These are phyloP conservation scores for Varroa destructor DNA, from an alignment of 1,140 invertebrate species.

Conservation along the genomic window DNA sequence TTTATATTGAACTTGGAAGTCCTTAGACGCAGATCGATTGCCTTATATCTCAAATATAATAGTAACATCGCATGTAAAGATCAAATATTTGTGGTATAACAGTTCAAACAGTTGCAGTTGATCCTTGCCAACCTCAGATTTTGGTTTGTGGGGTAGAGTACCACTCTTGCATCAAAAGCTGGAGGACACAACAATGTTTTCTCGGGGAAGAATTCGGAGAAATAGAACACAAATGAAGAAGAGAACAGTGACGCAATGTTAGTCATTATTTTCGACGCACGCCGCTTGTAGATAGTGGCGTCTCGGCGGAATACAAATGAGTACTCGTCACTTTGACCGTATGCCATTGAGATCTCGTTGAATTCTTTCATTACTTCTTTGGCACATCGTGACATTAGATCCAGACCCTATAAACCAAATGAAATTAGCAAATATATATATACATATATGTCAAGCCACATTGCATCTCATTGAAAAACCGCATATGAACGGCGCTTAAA, in stretches of 20 bases:
- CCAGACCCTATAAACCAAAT: slow-evolving; percentile 49
- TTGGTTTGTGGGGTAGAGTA: slow-evolving; percentile 74
- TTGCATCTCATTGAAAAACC: background rate
- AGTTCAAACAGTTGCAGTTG: background rate
- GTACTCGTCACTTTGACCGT: slow-evolving; percentile 93
- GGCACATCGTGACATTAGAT: slow-evolving; percentile 76
- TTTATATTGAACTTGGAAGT: too few species aligned
- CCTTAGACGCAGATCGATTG: background rate
- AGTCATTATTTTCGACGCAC: slow-evolving; percentile 64
- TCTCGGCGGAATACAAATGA: slow-evolving; percentile 75
- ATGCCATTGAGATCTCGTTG: slow-evolving; percentile 66
- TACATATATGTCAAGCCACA: background rate
- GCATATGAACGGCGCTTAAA: background rate
- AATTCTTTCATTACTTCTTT: slow-evolving; percentile 68
- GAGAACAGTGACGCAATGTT: slow-evolving; percentile 76
- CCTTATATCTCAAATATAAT: background rate
- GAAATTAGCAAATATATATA: slow-evolving; percentile 26
- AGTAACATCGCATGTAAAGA: background rate
- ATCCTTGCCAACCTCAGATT: slow-evolving; percentile 48
- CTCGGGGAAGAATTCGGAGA: slow-evolving; percentile 60
- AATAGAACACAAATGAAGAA: slow-evolving; percentile 71
- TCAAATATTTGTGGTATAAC: slow-evolving; percentile 1
- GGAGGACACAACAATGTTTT: slow-evolving; percentile 65
- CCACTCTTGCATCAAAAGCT: slow-evolving; percentile 70
- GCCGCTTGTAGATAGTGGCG: slow-evolving; percentile 60